A percentile compares a stretch with the other conserved stretches of the same genome.
These are phyloP conservation scores for Scaptomyza flava DNA, from an alignment of 2,888 invertebrate genomes.

Conservation along the genomic window DNA sequence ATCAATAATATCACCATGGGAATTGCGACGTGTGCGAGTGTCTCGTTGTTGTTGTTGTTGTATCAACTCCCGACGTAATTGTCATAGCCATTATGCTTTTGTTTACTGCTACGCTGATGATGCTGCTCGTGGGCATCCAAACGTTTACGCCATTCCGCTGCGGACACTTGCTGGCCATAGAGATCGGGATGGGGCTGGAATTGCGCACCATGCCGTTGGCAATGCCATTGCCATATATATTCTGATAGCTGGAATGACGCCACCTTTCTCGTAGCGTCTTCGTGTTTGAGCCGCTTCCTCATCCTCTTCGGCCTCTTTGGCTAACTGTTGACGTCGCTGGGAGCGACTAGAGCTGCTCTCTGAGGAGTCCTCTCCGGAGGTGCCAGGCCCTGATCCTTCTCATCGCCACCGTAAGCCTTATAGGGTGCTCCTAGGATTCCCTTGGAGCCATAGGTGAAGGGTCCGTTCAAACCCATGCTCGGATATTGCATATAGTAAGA, in stretches of 20 bases:
- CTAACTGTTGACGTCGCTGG: conserved; percentile 86
- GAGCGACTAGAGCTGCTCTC: conserved; percentile 92
- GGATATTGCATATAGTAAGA: conserved; percentile 90
- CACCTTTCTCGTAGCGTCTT: conserved; percentile 89
- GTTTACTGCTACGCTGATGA: conserved; percentile 53
- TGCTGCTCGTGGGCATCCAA: conserved; percentile 76
- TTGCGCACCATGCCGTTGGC: conserved; percentile 73
- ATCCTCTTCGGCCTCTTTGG: conserved; percentile 81
- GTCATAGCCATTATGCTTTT: conserved; percentile 54
- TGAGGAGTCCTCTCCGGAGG: conserved; percentile 93
- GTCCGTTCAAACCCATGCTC: conserved; percentile 87
- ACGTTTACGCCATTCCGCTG: conserved; percentile 80
- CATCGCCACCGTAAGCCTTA: conserved; percentile 87
- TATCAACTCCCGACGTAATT: conserved; percentile 65
- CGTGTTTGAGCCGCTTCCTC: conserved; percentile 85
- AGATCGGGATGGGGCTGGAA: conserved; percentile 88
- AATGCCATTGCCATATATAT: conserved; percentile 76
- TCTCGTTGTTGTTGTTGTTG: conserved; percentile 6
- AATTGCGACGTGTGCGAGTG: conserved; percentile 58
- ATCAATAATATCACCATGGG: conserved; percentile 68
- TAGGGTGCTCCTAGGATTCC: conserved; percentile 86
- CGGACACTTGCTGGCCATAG: conserved; percentile 86
- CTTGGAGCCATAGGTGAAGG: conserved; percentile 83
- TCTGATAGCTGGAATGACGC: conserved; percentile 87
- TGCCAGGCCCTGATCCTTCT: conserved; percentile 93